Conservation (phyloP, 2,888 invertebrate genomes). For the Chelonus formosanus region DNA sequence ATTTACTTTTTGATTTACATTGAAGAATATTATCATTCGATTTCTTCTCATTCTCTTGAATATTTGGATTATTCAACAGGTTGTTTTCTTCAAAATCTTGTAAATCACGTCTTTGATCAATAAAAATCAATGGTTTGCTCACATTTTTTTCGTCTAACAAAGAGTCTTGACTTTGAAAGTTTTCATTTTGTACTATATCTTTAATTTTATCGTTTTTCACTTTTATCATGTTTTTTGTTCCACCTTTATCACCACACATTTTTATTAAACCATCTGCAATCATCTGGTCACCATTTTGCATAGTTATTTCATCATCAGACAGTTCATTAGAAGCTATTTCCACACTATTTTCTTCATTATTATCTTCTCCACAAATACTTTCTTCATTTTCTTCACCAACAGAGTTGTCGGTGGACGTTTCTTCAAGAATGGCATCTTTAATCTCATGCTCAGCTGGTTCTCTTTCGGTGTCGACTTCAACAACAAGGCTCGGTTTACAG, state of each 20-base stretch:
- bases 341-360: neutral
- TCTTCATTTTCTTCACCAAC: conserved; percentile 8
- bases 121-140: conserved; percentile 37
- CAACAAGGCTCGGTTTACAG: conserved; percentile 66
- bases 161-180: neutral
- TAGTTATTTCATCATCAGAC: no score
- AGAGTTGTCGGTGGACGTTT: conserved; percentile 37
- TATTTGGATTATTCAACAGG: conserved; percentile 34
- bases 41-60: neutral
- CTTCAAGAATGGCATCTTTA: conserved; percentile 57
- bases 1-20: conserved; percentile 68
- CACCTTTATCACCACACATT: neutral
- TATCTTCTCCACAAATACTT: neutral
- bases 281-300: no score
- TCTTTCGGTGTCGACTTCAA: conserved; percentile 73
- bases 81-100: conserved; percentile 43
- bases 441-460: conserved; percentile 61
- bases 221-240: conserved; percentile 51
- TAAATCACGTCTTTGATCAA: conserved; percentile 52
- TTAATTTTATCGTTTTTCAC: no score
- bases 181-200: conserved; percentile 2
- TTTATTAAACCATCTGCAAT: no score
- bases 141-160: conserved; percentile 35
- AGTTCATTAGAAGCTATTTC: no score
- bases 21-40: conserved; percentile 14